Evolutionary conservation across 53 echinoderm and acorn worm species (phyloP), one percentile per base, ranked within the genome.

Genomic region (Hippasteria phrygiana): DNA sequence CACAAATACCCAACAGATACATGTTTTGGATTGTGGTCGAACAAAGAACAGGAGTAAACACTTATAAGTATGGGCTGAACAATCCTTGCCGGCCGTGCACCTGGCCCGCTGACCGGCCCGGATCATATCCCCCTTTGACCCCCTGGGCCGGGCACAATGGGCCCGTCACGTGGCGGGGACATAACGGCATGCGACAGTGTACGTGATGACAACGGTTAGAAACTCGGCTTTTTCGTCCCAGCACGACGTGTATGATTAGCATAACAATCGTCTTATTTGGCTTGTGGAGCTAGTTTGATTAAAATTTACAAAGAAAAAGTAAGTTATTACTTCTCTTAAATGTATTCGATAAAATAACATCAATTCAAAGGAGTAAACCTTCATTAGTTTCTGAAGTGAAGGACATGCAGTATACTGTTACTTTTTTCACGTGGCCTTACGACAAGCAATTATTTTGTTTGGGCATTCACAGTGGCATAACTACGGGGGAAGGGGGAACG

Each of bases 171-270:
- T 82, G 82, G 43, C 28, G 4, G 45, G 40, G 51, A 50, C 85
- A 70, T 55, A 85, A 54, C 71, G 85, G 85, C 71, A 70, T 85
- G 71, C 85, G 59, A 59, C 59, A n/a, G n/a, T n/a, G 59, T 22
- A 26, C 59, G 1, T 26, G 59, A 26, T 14, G 59, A 59, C 59
- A 59, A 59, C 17, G 16, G 7, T 18, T 1, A 59, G 59, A 51
- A 51, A 51, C 51, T 51, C 20, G 16, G 51, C 51, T 51, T 20
- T 17, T 51, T 51, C 16, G 14, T 20, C 59, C 59, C 22, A 2
- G 54, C n/a, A 22, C 59, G 26, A 26, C 59, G 33, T 13, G 7
- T 32, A 35, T 35, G 10, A 72, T 72, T 42, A 72, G 72, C 72
- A 72, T 72, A 22, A 72, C 72, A 72, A 72, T n/a, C 4, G n/a